Percentiles rank a stretch among this genome's conserved stretches.
phyloP scores from a whole-genome alignment of 2,797 vertebrate genomes.

The Lacerta viridis region DNA sequence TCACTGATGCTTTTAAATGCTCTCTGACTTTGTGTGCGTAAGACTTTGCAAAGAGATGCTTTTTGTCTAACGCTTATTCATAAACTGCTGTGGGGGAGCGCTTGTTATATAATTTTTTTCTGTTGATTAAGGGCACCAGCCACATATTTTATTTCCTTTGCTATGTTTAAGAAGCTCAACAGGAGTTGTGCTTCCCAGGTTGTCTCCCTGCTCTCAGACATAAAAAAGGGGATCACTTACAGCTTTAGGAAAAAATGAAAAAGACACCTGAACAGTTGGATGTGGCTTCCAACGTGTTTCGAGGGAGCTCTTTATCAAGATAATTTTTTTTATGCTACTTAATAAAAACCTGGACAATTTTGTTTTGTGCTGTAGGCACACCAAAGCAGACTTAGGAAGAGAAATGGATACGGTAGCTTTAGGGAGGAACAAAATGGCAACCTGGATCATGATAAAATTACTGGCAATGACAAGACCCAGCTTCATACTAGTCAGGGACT shows the following conservation, averaged over 20 bases:
- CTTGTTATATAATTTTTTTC: background rate
- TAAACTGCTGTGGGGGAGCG: background rate
- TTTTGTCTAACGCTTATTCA: slow-evolving; percentile 1
- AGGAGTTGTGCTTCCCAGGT: background rate
- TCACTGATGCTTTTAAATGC: background rate
- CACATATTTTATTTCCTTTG: background rate
- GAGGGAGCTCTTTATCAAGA: background rate
- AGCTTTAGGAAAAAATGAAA: background rate
- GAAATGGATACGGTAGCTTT: background rate
- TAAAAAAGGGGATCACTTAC: background rate
- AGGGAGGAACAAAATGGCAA: background rate
- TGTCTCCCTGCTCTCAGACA: background rate
- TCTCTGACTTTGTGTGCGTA: background rate
- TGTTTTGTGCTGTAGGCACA: background rate
- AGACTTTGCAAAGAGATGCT: background rate
- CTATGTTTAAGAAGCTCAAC: background rate
- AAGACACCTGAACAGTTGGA: background rate
- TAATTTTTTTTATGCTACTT: background rate
- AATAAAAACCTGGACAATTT: background rate
- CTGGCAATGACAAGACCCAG: background rate
- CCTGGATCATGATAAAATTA: background rate
- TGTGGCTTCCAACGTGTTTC: background rate
- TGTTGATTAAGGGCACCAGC: background rate
- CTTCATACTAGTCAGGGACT: too few relatives aligned
- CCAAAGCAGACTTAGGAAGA: background rate